Percentiles rank a stretch among this genome's conserved stretches.
Conservation (phyloP, 1,140 invertebrate species). For the Pseudomyrmex dendroicus region DNA sequence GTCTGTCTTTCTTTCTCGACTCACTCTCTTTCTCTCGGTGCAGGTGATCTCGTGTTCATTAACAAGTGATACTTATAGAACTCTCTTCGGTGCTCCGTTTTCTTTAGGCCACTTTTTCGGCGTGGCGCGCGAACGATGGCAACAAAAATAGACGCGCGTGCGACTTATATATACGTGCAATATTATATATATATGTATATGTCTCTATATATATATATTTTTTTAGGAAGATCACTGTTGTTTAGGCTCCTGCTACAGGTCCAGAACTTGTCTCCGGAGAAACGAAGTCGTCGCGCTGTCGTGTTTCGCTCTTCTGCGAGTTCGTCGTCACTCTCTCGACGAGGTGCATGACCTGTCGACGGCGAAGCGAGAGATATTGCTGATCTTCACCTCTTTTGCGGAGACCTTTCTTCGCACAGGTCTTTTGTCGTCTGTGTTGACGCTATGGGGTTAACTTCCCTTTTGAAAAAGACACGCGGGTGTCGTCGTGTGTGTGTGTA, state of each 20-base stretch:
- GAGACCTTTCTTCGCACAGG: slow-evolving; percentile 12
- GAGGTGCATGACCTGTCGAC: slow-evolving; percentile 63
- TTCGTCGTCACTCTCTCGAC: slow-evolving; percentile 56
- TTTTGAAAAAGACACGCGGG: too few relatives aligned
- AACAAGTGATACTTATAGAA: slow-evolving; percentile 69
- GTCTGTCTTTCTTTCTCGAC: slow-evolving; percentile 22
- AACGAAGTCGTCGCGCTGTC: slow-evolving; percentile 14
- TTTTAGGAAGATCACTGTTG: slow-evolving; percentile 66
- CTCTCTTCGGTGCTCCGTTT: neutral
- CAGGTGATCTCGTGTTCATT: slow-evolving; percentile 63
- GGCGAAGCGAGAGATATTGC: neutral
- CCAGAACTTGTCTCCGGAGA: slow-evolving; percentile 59
- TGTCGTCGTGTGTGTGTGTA: neutral
- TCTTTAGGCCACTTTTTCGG: slow-evolving; percentile 19
- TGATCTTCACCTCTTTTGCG: slow-evolving; percentile 18
- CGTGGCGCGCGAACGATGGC: slow-evolving; percentile 35
- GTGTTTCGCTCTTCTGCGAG: slow-evolving; percentile 56
- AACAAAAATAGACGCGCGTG: slow-evolving; percentile 67
- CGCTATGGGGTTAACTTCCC: slow-evolving; percentile 20
- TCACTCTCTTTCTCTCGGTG: slow-evolving; percentile 51
- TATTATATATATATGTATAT: slow-evolving; percentile 43
- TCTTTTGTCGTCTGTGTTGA: slow-evolving; percentile 28
- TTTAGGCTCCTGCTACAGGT: slow-evolving; percentile 69
- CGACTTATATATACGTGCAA: slow-evolving; percentile 29
- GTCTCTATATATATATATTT: slow-evolving; percentile 43